Conservation (phyloP, 2,113 vertebrate genomes). For the Zosterops borbonicus region DNA sequence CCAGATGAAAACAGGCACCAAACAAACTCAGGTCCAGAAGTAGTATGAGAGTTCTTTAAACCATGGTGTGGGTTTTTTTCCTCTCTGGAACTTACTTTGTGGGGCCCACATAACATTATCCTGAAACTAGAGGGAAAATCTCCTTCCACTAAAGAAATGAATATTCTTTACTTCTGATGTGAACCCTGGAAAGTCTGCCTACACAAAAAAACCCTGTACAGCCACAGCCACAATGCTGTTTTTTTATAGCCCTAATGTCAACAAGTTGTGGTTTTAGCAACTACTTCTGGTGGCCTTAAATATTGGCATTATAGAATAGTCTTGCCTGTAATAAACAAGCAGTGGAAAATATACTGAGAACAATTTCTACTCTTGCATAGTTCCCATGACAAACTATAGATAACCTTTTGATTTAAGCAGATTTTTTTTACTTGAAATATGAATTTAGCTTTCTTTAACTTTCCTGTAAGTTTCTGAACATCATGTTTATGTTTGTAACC, state of each 20-base stretch:
- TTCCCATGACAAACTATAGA: neutral
- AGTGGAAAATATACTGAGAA: neutral
- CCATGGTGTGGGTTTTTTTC: accelerated
- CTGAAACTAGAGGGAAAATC: neutral
- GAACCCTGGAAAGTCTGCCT: neutral
- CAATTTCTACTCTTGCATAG: neutral
- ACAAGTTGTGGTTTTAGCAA: neutral
- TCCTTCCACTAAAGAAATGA: neutral
- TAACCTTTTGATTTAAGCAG: neutral
- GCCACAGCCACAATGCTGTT: neutral
- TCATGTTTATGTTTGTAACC: neutral
- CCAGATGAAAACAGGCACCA: neutral
- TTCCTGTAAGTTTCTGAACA: neutral
- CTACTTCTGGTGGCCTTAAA: neutral
- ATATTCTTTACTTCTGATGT: neutral
- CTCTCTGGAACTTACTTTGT: neutral
- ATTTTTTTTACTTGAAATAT: neutral
- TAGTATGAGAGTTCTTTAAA: neutral
- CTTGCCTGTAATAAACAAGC: neutral
- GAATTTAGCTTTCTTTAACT: neutral
- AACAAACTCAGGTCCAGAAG: neutral
- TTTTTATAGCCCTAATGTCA: neutral
- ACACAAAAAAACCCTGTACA: no score
- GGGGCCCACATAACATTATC: neutral
- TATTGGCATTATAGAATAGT: neutral